phyloP scores from a whole-genome alignment of 2,888 invertebrate genomes.

The Luperina nickerlii region DNA sequence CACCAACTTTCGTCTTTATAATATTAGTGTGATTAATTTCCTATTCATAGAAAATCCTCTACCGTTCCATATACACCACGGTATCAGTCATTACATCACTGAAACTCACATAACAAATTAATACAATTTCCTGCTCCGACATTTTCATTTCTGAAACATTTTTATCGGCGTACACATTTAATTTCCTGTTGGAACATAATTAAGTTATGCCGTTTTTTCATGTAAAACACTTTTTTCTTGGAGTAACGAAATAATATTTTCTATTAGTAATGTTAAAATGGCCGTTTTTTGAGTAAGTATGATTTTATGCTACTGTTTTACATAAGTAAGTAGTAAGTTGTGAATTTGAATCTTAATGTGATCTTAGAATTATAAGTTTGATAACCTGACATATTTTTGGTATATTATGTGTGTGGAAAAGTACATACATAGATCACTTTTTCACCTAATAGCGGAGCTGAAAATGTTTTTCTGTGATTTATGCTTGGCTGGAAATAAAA shows the following conservation, averaged over 20 bases:
- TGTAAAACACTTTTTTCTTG: constrained; percentile 67
- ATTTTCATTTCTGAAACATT: constrained; percentile 69
- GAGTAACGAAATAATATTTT: constrained; percentile 71
- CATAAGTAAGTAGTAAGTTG: constrained; percentile 59
- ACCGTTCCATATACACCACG: neutral
- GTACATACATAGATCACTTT: constrained; percentile 4
- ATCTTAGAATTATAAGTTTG: constrained; percentile 52
- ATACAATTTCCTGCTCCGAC: constrained; percentile 68
- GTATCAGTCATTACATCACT: constrained; percentile 33
- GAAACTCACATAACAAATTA: constrained; percentile 64
- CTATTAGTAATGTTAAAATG: constrained; percentile 53
- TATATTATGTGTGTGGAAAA: neutral
- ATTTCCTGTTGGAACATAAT: constrained; percentile 81
- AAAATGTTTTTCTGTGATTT: constrained; percentile 2
- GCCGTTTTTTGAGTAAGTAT: constrained; percentile 56
- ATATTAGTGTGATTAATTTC: too few species aligned
- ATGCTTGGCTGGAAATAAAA: neutral
- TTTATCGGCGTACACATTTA: constrained; percentile 73
- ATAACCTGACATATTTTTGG: constrained; percentile 34
- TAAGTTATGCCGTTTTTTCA: constrained; percentile 70
- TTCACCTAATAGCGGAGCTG: neutral
- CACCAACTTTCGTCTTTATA: too few species aligned
- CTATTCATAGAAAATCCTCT: neutral
- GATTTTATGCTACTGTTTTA: constrained; percentile 64
- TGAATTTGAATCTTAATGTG: constrained; percentile 58